These are phyloP conservation scores for Amaurobius ferox DNA, from an alignment of 2,888 invertebrate species.

Conservation along the genomic window DNA sequence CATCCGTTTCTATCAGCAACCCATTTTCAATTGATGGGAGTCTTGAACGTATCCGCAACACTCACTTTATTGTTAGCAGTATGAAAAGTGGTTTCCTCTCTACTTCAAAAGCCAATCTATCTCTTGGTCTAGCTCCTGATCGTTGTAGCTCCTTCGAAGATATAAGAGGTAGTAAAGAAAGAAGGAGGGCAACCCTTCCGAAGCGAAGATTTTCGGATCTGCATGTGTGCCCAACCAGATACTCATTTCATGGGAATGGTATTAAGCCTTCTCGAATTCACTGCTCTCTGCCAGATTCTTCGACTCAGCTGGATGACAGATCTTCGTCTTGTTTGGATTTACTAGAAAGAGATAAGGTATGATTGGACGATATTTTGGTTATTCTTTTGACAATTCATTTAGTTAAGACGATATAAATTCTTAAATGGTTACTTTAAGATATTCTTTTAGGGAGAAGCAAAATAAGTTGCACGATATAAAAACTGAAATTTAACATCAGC, in stretches of 20 bases:
- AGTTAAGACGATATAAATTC: too few relatives aligned
- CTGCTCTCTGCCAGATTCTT: slow-evolving; percentile 64
- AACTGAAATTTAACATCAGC: too few relatives aligned
- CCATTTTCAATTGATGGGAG: background rate
- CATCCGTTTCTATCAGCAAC: background rate
- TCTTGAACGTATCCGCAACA: background rate
- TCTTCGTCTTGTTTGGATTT: slow-evolving; percentile 60
- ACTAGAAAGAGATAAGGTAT: slow-evolving; percentile 58
- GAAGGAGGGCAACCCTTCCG: slow-evolving; percentile 43
- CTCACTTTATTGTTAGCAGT: background rate
- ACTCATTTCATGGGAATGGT: slow-evolving; percentile 32
- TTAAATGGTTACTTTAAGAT: too few relatives aligned
- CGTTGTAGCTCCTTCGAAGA: slow-evolving; percentile 55
- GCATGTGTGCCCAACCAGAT: slow-evolving; percentile 43
- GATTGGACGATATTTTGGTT: background rate
- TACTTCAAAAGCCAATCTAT: background rate
- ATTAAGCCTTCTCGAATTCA: slow-evolving; percentile 46
- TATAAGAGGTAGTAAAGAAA: slow-evolving; percentile 21
- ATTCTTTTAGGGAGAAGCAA: too few relatives aligned
- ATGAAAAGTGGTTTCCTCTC: background rate
- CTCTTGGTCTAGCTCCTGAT: slow-evolving; percentile 18
- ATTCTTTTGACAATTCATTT: too few relatives aligned
- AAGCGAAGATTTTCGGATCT: slow-evolving; percentile 56
- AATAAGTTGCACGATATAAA: too few relatives aligned
- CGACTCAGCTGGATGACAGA: slow-evolving; percentile 46